phyloP scores from a whole-genome alignment of 2,113 vertebrate species.

The Heteronetta atricapilla region DNA sequence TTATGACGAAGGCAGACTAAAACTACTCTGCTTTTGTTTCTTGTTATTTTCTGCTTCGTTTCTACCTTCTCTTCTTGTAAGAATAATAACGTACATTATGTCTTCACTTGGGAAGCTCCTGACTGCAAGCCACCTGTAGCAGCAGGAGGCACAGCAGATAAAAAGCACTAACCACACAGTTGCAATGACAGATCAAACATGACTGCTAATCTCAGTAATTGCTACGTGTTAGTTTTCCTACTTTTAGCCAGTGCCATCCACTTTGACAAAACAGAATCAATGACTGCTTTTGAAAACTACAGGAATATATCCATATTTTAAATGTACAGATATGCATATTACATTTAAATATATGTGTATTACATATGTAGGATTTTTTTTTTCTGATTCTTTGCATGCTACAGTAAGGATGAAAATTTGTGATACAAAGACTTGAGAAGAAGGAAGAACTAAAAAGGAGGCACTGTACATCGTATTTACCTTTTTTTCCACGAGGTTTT shows the following conservation, averaged over 20 bases:
- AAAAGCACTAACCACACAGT: not conserved
- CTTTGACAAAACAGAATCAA: not conserved
- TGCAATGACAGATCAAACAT: conserved; percentile 1
- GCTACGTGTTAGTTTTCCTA: not conserved
- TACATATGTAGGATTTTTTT: not conserved
- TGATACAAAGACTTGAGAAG: not conserved
- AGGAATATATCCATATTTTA: not conserved
- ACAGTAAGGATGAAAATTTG: not conserved
- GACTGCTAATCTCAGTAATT: not conserved
- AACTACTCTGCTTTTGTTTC: conserved; percentile 39
- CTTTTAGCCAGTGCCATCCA: not conserved
- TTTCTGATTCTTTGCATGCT: not conserved
- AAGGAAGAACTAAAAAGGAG: not conserved
- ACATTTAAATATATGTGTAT: not conserved
- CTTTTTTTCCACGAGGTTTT: not conserved
- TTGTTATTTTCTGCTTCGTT: not conserved
- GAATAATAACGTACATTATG: not conserved
- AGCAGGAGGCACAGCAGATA: not conserved
- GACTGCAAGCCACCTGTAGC: not conserved
- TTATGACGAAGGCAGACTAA: not conserved
- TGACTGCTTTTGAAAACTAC: not conserved
- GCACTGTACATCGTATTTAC: not conserved
- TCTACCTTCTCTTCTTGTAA: not conserved
- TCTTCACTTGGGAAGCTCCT: conserved; percentile 1
- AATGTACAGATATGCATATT: not conserved